Percentiles rank a stretch among this genome's conserved stretches.
Evolutionary conservation across 2,888 invertebrate genomes (phyloP).

Genomic region (Pandemis corylana): DNA sequence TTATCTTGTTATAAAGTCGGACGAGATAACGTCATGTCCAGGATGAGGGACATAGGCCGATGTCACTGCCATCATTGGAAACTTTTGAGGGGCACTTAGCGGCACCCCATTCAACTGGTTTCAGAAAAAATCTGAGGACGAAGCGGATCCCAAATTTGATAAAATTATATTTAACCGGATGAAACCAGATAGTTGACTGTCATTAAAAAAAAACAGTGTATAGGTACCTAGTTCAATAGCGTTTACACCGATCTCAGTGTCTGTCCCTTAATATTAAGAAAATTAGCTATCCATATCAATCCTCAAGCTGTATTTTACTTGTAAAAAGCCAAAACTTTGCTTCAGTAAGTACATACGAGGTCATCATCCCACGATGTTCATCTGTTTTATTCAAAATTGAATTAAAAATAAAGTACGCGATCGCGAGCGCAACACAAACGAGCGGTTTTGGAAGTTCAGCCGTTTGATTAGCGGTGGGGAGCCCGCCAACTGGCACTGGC

Average conservation of each 20-base stretch:
- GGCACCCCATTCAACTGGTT: slow-evolving; percentile 55
- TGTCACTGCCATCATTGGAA: slow-evolving; percentile 67
- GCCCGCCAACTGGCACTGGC: slow-evolving; percentile 76
- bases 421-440: slow-evolving; percentile 7
- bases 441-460: slow-evolving; percentile 55
- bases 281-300: too few species aligned
- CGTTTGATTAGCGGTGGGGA: slow-evolving; percentile 68
- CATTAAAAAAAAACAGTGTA: too few species aligned
- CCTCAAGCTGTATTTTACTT: too few species aligned
- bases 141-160: background rate
- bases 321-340: too few species aligned
- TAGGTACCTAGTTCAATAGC: too few species aligned
- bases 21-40: slow-evolving; percentile 3
- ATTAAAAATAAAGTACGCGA: too few species aligned
- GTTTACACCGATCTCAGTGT: too few species aligned
- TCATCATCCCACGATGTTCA: too few species aligned
- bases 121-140: slow-evolving; percentile 49
- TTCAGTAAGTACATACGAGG: too few species aligned
- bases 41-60: slow-evolving; percentile 47
- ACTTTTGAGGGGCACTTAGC: slow-evolving; percentile 73
- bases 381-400: too few species aligned
- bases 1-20: background rate
- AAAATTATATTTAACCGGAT: background rate
- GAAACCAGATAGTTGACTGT: background rate
- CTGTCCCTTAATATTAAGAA: too few species aligned